Percentiles rank a stretch among this genome's conserved stretches.
phyloP scores from a whole-genome alignment of 2,113 vertebrate species.

The Sorex araneus region DNA sequence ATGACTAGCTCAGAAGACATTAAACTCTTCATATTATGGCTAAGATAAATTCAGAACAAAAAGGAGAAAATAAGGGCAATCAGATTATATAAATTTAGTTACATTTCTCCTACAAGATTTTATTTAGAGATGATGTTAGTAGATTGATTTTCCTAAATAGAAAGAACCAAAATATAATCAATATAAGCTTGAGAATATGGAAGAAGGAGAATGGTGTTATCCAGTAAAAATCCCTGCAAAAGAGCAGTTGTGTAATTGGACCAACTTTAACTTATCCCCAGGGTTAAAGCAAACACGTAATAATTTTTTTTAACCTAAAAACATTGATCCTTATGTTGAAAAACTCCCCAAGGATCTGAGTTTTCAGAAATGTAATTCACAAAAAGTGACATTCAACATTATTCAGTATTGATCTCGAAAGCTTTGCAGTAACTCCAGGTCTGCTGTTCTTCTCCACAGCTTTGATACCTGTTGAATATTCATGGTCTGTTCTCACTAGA shows the following conservation, averaged over 20 bases:
- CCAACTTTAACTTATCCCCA: slow-evolving; percentile 18
- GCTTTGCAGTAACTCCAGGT: neutral
- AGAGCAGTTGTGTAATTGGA: slow-evolving; percentile 28
- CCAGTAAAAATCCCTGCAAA: slow-evolving; percentile 48
- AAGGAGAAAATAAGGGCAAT: slow-evolving; percentile 22
- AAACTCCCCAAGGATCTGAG: neutral
- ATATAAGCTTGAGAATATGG: neutral
- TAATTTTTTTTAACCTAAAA: slow-evolving; percentile 31
- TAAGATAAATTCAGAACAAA: slow-evolving; percentile 26
- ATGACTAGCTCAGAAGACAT: slow-evolving; percentile 45
- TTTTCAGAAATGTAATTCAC: neutral
- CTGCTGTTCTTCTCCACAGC: neutral
- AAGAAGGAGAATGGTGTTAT: neutral
- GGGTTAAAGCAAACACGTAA: neutral
- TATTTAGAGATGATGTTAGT: neutral
- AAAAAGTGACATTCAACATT: slow-evolving; percentile 15
- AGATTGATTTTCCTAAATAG: neutral
- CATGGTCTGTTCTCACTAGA: neutral
- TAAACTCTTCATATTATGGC: slow-evolving; percentile 26
- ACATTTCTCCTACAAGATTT: slow-evolving; percentile 13
- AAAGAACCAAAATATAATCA: slow-evolving; percentile 58
- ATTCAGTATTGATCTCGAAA: slow-evolving; percentile 1
- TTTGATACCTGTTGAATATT: slow-evolving; percentile 22
- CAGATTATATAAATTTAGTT: neutral
- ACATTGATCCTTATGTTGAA: neutral